Evolutionary conservation across 1,140 invertebrate genomes (phyloP).

Genomic region (Polyergus mexicanus): DNA sequence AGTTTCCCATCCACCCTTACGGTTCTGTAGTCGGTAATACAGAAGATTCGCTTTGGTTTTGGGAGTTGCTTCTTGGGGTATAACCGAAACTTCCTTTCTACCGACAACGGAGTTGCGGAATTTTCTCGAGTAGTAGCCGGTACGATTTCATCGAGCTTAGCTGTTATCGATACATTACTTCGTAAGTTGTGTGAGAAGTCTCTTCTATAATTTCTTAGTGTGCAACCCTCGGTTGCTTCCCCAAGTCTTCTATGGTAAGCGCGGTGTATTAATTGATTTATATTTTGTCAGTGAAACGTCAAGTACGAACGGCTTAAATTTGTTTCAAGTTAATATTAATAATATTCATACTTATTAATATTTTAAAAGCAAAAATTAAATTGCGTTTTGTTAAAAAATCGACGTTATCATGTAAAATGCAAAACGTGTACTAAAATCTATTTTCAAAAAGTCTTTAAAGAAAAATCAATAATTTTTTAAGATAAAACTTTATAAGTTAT

Average conservation of each 20-base stretch:
- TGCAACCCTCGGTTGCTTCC: not conserved
- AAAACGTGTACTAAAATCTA: not conserved
- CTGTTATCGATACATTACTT: constrained; percentile 28
- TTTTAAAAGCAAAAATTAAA: not conserved
- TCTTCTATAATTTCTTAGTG: not conserved
- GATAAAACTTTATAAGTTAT: not conserved
- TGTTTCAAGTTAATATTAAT: not conserved
- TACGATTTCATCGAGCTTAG: not conserved
- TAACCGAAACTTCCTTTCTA: constrained; percentile 24
- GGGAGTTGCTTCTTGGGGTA: constrained; percentile 34
- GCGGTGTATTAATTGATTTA: not conserved
- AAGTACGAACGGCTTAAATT: not conserved
- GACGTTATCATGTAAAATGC: not conserved
- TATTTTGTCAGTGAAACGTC: not conserved
- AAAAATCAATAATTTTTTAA: not conserved
- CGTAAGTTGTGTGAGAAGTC: not conserved
- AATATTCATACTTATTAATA: too few species aligned
- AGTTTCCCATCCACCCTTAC: constrained; percentile 22
- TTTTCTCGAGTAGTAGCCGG: not conserved
- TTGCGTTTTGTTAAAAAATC: not conserved
- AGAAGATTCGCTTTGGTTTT: constrained; percentile 59
- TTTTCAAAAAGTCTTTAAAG: not conserved
- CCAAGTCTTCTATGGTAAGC: not conserved
- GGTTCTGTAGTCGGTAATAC: constrained; percentile 73
- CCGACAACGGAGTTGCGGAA: constrained; percentile 33